These are phyloP conservation scores for Scolopax mira DNA, from an alignment of 2,113 vertebrate species.

Conservation along the genomic window DNA sequence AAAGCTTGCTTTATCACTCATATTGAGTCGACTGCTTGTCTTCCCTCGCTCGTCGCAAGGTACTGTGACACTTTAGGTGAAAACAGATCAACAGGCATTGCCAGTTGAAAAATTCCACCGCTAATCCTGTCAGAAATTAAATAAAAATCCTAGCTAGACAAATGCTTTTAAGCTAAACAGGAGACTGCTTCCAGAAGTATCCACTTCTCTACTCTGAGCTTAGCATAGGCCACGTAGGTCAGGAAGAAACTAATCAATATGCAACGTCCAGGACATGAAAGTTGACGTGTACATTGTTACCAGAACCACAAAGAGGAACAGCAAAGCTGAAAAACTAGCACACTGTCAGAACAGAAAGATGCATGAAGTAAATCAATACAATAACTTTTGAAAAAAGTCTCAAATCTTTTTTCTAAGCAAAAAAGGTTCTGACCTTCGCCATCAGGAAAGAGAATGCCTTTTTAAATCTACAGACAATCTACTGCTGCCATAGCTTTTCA, in stretches of 20 bases:
- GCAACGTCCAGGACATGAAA: neutral
- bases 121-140: neutral
- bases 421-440: neutral
- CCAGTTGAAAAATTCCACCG: neutral
- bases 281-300: neutral
- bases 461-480: neutral
- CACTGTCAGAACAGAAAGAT: neutral
- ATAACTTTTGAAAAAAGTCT: neutral
- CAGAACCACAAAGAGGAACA: neutral
- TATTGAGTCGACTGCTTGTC: no score
- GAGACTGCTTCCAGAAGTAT: neutral
- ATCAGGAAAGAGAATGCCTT: neutral
- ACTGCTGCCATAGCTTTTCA: neutral
- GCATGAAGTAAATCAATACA: neutral
- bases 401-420: neutral
- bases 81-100: neutral
- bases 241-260: neutral
- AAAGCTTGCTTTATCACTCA: no score
- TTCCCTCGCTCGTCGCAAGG: no score
- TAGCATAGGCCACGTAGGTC: neutral
- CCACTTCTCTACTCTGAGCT: neutral
- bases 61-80: neutral
- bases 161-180: neutral
- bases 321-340: neutral
- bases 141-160: neutral